A percentile compares a stretch with the other conserved stretches of the same genome.
phyloP scores from a whole-genome alignment of 2,113 vertebrate genomes.

The Cyrtonyx montezumae region DNA sequence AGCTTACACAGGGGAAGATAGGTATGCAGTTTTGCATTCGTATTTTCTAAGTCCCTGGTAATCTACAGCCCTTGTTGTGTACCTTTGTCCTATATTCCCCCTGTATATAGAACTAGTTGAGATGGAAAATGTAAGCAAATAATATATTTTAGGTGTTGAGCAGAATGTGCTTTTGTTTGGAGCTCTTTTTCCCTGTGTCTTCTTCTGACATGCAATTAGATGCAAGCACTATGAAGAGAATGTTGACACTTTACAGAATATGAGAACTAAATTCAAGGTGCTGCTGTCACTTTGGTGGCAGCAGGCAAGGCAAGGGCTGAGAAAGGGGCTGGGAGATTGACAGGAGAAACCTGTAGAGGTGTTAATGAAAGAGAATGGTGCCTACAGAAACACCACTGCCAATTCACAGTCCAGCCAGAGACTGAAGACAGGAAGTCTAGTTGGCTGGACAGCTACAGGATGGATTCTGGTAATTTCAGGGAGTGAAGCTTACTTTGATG shows the following conservation, averaged over 20 bases:
- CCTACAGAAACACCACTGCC: background rate
- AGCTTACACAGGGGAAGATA: background rate
- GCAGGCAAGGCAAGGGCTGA: background rate
- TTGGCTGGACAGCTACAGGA: too few relatives aligned
- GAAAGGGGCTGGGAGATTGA: background rate
- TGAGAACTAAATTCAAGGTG: too few relatives aligned
- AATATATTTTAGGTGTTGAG: background rate
- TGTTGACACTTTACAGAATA: background rate
- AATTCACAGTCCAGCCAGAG: background rate
- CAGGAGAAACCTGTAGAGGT: background rate
- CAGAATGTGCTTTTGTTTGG: background rate
- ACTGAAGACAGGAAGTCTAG: background rate
- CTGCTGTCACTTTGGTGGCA: background rate
- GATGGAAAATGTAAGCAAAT: background rate
- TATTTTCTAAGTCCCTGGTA: background rate
- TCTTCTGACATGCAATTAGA: background rate
- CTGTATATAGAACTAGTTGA: background rate
- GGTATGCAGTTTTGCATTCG: background rate
- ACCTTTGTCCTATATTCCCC: too few relatives aligned
- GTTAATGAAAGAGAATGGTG: background rate
- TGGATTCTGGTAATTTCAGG: background rate
- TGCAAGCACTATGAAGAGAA: background rate
- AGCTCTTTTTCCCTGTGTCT: background rate
- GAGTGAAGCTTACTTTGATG: background rate
- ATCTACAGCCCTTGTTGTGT: background rate